These are phyloP conservation scores for Elachura formosa DNA, from an alignment of 2,113 vertebrate genomes.

Conservation along the genomic window DNA sequence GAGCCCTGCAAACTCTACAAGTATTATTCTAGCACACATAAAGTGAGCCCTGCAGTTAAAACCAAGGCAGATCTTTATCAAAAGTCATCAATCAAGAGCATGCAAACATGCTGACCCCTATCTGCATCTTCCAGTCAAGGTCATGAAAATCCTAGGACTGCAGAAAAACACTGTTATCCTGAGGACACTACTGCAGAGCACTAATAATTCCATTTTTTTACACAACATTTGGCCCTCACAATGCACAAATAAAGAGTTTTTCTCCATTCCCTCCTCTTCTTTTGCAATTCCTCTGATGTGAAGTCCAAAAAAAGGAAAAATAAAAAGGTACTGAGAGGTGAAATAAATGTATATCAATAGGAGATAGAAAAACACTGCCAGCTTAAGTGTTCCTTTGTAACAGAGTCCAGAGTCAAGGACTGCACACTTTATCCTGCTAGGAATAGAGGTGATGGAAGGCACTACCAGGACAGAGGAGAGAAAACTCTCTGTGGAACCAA, in stretches of 20 bases:
- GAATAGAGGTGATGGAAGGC: not conserved
- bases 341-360: not conserved
- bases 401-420: not conserved
- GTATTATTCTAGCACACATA: accelerated
- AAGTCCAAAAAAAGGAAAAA: not conserved
- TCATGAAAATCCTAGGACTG: not conserved
- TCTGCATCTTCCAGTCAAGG: accelerated
- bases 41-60: not conserved
- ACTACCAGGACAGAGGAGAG: not conserved
- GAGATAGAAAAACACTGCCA: not conserved
- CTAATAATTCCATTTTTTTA: not conserved
- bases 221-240: not conserved
- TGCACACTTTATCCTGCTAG: accelerated
- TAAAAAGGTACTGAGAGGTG: not conserved
- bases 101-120: not conserved
- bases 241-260: not conserved
- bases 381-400: not conserved
- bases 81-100: not conserved
- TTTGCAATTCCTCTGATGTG: not conserved
- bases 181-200: not conserved
- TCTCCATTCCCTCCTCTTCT: not conserved
- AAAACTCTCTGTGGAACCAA: not conserved
- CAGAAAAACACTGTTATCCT: not conserved
- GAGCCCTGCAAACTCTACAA: not conserved
- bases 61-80: not conserved